Evolutionary conservation across 1,140 invertebrate genomes (phyloP).

Genomic region (Drosophila subpulchrella): DNA sequence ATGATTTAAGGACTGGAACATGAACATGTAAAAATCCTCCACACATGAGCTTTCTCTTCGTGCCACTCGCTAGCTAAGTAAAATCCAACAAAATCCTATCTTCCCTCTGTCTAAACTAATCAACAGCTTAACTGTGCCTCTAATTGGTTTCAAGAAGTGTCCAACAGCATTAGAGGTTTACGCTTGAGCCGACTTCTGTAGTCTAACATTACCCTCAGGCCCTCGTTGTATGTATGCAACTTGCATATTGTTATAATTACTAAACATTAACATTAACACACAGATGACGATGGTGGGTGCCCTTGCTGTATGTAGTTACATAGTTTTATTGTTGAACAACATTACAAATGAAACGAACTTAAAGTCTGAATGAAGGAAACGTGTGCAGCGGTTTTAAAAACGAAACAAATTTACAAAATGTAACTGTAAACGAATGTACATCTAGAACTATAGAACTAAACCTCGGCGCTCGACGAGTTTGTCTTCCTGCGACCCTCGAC

Average conservation of each 20-base stretch:
- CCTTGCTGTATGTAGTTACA: conserved; percentile 51
- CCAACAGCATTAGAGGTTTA: conserved; percentile 10
- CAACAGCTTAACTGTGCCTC: conserved; percentile 37
- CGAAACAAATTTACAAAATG: conserved; percentile 57
- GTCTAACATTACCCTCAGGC: conserved; percentile 53
- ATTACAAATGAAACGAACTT: conserved; percentile 79
- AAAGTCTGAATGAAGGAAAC: conserved; percentile 80
- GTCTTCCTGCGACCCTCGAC: conserved; percentile 32
- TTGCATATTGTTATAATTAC: conserved; percentile 59
- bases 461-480: conserved; percentile 30
- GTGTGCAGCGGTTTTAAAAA: conserved; percentile 81
- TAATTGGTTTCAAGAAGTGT: conserved; percentile 64
- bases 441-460: conserved; percentile 22
- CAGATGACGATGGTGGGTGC: conserved; percentile 14
- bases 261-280: conserved; percentile 36
- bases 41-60: conserved; percentile 72
- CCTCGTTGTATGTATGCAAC: conserved; percentile 53
- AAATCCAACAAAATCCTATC: conserved; percentile 21
- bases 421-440: conserved; percentile 50
- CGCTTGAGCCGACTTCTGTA: conserved; percentile 5
- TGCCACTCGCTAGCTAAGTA: conserved; percentile 28
- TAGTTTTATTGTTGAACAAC: conserved; percentile 73
- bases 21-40: background rate
- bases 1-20: background rate
- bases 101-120: conserved; percentile 33